Base-by-base conservation (phyloP, 2,113 vertebrate genomes). In the Pionites leucogaster region DNA sequence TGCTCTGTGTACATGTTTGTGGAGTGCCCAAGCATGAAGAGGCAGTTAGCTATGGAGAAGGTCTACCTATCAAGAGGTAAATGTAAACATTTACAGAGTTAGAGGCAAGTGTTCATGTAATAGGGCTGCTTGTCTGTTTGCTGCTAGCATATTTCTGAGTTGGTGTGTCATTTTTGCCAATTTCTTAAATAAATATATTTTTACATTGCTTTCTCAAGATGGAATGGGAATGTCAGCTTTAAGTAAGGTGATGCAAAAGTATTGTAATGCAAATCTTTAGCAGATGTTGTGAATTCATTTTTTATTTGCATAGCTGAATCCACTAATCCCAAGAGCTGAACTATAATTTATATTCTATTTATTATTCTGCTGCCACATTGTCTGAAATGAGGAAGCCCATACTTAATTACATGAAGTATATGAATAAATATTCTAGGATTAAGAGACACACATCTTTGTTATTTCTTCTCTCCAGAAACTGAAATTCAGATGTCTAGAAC, bases 201-300 rank as follows among this genome's bases (percentile, higher is more conserved):
- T 84, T 79, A 52, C 33, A 15, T 50, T 52, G 39, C 16, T 57
- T 74, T 86, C 67, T 94, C 53, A 53, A 82, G 86, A 88, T 67
- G 57, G 76, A 94, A 67, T 25, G 20, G 53, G 23, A 76, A 71
- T 35, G 20, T 59, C 23, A 72, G 25, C 50, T 60, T 85, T 69
- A 92, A 89, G 88, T 69, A 78, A 93, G 72, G 63, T 75, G 67
- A 82, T 68, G 41, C 53, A 88, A 28, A 87, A 84, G 27, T 47
- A 77, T 82, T 92, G 67, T 88, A 88, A 92, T 95, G 90, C 92
- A 94, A 96, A 96, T 95, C 64, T 95, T 88, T 57, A 96, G 50
- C 83, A 95, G 91, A 86, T 93, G 94, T 95, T 95, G 76, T 64
- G 16, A 91, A 86, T 95, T 95, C 41, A 9, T 75, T 86, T 85